phyloP scores from a whole-genome alignment of 1,140 invertebrate genomes.

The Paraescarpia echinospica region DNA sequence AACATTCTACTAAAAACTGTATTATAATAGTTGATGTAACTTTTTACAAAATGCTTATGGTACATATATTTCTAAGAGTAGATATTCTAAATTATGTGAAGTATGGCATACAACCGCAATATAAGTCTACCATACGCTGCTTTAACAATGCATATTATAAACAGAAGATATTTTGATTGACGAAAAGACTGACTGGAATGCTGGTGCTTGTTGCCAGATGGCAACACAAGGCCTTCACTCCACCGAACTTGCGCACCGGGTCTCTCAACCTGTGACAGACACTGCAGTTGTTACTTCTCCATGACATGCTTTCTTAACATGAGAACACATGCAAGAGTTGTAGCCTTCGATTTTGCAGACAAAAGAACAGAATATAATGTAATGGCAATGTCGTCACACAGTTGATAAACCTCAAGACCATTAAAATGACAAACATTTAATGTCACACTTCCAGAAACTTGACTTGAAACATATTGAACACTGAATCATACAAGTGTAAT shows the following conservation, averaged over 20 bases:
- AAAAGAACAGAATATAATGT: too few species aligned
- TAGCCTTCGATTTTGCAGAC: too few species aligned
- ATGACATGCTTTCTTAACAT: too few species aligned
- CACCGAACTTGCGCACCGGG: background rate
- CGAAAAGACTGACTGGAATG: background rate
- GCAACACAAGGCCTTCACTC: constrained; percentile 3
- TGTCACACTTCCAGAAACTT: too few species aligned
- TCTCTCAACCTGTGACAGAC: constrained; percentile 7
- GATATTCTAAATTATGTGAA: background rate
- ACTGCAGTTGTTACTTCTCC: background rate
- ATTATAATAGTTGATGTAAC: background rate
- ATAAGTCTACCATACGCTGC: background rate
- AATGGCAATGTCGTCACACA: too few species aligned
- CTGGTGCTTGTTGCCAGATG: background rate
- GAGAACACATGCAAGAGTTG: too few species aligned
- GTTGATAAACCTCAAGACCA: too few species aligned
- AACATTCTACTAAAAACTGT: background rate
- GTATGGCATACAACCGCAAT: background rate
- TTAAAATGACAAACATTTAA: too few species aligned
- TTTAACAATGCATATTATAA: background rate
- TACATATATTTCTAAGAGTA: background rate
- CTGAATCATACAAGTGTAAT: too few species aligned
- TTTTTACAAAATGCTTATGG: background rate
- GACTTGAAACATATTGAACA: too few species aligned
- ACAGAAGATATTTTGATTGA: background rate